Base-by-base conservation (phyloP, 2,888 invertebrate genomes). In the Cheilosia urbana region DNA sequence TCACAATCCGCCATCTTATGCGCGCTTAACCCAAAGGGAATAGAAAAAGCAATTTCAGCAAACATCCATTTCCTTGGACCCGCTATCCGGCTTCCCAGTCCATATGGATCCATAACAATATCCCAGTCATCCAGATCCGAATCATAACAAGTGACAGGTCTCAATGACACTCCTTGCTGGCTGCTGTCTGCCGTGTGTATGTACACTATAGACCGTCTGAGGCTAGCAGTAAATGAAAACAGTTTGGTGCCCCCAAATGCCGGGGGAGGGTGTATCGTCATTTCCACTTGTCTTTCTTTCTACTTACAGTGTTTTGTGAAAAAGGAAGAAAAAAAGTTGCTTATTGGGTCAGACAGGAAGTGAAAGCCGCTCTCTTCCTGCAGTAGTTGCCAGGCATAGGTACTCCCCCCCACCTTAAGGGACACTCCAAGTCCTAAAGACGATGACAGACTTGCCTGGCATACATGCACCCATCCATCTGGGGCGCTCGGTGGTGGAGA, bases 271-370 rank as follows among this genome's bases (percentile, higher is more conserved):
- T 27, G 47, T 62, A 42, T 77, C 53, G 42, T 40, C 49, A 37
- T 40, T 30, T 49, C 66, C 37, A 72, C 49, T 77, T 55, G 51
- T 15, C 58, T 65, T 37, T 21, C 34, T 19, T 21, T 66, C 63
- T 45, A 77, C 60, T 65, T 72, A 21, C 77, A 62, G 17, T 66
- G 37, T 60, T 42, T 72, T 79, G 63, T 57, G 78, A 83, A 82
- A 72, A 68, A 55, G 53, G 5, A 65, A 53, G 3, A 4, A 13
- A 37, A 37, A 37, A 27, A 27, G 7, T 6, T 13, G 58, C 75
- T 84, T 79, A 84, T 84, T 84, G 68, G 83, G 83, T 84, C 83
- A 84, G 83, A 84, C 83, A 79, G 19, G 57, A 63, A 47, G 55
- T 69, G 63, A 55, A 68, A 57, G 57, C 34, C 63, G 60, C 53